Conservation (phyloP, 2,888 invertebrate genomes). For the Mechanitis messenoides region DNA sequence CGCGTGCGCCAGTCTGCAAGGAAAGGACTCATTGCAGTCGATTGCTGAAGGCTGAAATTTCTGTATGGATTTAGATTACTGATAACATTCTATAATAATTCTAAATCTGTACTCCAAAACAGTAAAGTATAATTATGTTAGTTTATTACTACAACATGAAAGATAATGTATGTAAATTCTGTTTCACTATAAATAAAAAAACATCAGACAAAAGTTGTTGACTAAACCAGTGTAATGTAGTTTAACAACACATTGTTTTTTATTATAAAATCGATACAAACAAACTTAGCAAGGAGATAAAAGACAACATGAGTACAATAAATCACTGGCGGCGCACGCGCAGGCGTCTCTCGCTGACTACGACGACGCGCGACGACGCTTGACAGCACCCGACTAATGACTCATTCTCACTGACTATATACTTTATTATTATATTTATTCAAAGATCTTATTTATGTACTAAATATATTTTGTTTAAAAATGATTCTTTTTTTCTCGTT, state of each 20-base stretch:
- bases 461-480: too few relatives aligned
- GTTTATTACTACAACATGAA: too few relatives aligned
- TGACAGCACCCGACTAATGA: conserved; percentile 32
- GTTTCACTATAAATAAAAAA: too few relatives aligned
- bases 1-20: conserved; percentile 34
- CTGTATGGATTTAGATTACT: background rate
- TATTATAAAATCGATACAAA: conserved; percentile 17
- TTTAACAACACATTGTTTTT: conserved; percentile 9
- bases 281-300: conserved; percentile 25
- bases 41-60: conserved; percentile 26
- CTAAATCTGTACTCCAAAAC: too few relatives aligned
- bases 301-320: conserved; percentile 29
- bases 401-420: conserved; percentile 27
- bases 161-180: too few relatives aligned
- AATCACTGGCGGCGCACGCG: conserved; percentile 31
- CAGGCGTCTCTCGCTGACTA: conserved; percentile 29
- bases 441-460: background rate
- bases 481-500: too few relatives aligned
- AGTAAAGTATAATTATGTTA: too few relatives aligned
- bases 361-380: conserved; percentile 31
- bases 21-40: conserved; percentile 25
- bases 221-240: conserved; percentile 7
- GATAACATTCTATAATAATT: too few relatives aligned
- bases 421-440: conserved; percentile 12
- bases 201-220: background rate